phyloP scores from a whole-genome alignment of 2,888 invertebrate genomes.

The Drosophila pegasa region DNA sequence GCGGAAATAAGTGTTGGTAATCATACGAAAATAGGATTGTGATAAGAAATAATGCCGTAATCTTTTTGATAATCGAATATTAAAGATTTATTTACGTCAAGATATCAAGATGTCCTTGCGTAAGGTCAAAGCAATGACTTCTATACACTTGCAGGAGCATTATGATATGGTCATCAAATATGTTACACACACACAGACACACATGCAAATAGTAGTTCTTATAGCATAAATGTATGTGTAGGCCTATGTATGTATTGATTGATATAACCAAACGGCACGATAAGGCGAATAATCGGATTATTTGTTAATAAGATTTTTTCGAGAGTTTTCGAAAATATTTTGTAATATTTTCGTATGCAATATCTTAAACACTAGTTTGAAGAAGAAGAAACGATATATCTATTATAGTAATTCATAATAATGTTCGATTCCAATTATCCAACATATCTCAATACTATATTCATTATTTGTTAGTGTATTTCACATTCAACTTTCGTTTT shows the following conservation, averaged over 20 bases:
- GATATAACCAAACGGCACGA: neutral
- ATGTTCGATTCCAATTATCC: neutral
- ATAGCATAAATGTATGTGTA: neutral
- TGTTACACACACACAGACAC: neutral
- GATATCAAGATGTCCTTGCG: slow-evolving; percentile 59
- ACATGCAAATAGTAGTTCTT: neutral
- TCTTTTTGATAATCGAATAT: neutral
- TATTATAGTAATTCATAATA: neutral
- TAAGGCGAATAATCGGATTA: no score
- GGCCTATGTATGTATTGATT: neutral
- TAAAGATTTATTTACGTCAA: slow-evolving; percentile 6
- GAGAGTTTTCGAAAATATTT: neutral
- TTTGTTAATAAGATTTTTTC: neutral
- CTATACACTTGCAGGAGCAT: slow-evolving; percentile 5
- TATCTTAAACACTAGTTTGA: neutral
- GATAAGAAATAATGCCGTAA: slow-evolving; percentile 1
- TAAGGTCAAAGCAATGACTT: slow-evolving; percentile 68
- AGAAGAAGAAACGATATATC: neutral
- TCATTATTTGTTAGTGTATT: slow-evolving; percentile 10
- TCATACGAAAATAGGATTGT: slow-evolving; percentile 1
- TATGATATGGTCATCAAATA: neutral
- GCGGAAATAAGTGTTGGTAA: neutral
- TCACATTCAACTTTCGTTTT: slow-evolving; percentile 1
- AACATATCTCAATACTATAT: neutral
- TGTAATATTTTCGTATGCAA: neutral